Conservation (phyloP, 2,888 invertebrate genomes). For the Heteromurus nitidus region DNA sequence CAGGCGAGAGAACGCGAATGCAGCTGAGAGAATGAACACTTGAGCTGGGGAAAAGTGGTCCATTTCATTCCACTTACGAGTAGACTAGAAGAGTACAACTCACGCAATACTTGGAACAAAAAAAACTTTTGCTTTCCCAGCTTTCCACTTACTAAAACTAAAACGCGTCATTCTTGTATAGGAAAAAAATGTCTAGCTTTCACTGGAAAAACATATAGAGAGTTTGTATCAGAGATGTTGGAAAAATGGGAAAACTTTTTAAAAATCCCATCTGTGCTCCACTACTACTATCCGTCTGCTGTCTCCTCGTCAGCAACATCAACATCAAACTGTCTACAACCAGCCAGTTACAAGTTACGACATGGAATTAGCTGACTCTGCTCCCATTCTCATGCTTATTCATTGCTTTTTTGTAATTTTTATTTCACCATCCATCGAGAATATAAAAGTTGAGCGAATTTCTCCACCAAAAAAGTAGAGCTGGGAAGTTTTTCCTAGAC, state of each 20-base stretch:
- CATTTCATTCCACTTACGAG: conserved; percentile 14
- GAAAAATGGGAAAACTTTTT: background rate
- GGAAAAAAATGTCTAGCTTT: too few species aligned
- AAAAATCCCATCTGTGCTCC: conserved; percentile 3
- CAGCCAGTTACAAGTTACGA: too few species aligned
- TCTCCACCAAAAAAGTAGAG: background rate
- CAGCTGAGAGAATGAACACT: conserved; percentile 17
- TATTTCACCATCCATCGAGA: background rate
- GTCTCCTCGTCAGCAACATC: too few species aligned
- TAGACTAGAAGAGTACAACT: conserved; percentile 1
- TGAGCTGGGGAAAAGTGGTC: conserved; percentile 6
- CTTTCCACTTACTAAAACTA: background rate
- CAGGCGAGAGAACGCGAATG: background rate
- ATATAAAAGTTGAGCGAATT: background rate
- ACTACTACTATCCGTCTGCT: too few species aligned
- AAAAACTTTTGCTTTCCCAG: background rate
- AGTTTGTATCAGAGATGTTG: background rate
- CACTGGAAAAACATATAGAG: background rate
- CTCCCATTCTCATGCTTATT: background rate
- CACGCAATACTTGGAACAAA: background rate
- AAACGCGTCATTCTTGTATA: background rate
- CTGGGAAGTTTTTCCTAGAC: background rate
- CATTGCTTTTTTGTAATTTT: background rate
- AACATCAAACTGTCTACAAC: too few species aligned
- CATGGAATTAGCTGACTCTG: background rate